Percentiles rank a stretch among this genome's conserved stretches.
phyloP scores from a whole-genome alignment of 2,888 invertebrate genomes.

The Sacculina carcini region DNA sequence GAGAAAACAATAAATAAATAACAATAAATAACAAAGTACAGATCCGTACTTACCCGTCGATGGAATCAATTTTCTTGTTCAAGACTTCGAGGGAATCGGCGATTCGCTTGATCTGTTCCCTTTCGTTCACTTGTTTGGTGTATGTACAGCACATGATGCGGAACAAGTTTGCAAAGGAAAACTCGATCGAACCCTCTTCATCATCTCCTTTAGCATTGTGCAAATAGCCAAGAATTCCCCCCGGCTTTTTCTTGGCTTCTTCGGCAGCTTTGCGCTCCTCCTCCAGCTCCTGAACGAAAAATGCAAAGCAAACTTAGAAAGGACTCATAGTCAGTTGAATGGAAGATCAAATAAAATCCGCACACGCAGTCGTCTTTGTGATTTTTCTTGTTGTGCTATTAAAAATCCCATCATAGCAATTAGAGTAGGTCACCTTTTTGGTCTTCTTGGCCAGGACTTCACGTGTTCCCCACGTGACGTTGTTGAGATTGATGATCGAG shows the following conservation, averaged over 20 bases:
- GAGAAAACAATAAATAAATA: no score
- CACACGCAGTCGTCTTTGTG: no score
- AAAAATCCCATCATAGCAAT: no score
- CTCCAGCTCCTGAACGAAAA: slow-evolving; percentile 54
- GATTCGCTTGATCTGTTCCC: slow-evolving; percentile 54
- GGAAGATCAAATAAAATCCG: no score
- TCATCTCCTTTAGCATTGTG: slow-evolving; percentile 34
- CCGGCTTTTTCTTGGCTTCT: slow-evolving; percentile 48
- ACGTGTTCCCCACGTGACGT: slow-evolving; percentile 88
- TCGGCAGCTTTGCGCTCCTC: slow-evolving; percentile 59
- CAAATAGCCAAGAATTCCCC: slow-evolving; percentile 29
- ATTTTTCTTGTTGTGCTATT: no score
- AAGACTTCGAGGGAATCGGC: slow-evolving; percentile 55
- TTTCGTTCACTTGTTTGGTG: slow-evolving; percentile 61
- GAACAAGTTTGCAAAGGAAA: slow-evolving; percentile 65
- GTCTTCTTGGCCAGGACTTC: slow-evolving; percentile 78
- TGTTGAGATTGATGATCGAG: slow-evolving; percentile 81
- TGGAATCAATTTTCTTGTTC: slow-evolving; percentile 45
- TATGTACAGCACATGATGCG: slow-evolving; percentile 73
- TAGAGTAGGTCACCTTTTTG: slow-evolving; percentile 55
- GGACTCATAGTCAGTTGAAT: no score
- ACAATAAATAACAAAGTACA: no score
- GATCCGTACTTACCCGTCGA: slow-evolving; percentile 33
- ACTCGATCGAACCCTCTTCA: slow-evolving; percentile 68
- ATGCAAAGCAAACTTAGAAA: no score